Conservation (phyloP, 1,140 invertebrate genomes). For the Xylocopa sonorina region DNA sequence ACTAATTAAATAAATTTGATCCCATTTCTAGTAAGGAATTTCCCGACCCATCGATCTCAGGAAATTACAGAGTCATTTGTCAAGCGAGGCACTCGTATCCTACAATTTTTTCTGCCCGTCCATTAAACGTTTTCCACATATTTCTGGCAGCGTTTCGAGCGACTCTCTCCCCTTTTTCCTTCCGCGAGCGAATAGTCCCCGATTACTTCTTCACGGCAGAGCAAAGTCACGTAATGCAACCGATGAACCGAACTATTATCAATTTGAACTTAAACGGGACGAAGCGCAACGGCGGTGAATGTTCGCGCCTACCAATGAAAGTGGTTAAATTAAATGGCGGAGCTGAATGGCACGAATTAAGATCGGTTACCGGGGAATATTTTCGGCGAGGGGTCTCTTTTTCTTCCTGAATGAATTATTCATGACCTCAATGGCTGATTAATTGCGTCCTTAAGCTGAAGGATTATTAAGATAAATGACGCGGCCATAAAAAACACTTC, state of each 20-base stretch:
- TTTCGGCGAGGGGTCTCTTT: constrained; percentile 49
- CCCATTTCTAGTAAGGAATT: too few relatives aligned
- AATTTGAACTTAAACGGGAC: constrained; percentile 63
- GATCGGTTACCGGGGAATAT: constrained; percentile 60
- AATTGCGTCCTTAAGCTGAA: constrained; percentile 59
- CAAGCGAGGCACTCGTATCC: too few relatives aligned
- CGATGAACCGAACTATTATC: constrained; percentile 57
- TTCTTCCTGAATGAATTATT: constrained; percentile 61
- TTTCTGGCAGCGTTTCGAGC: background rate
- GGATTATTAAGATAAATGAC: constrained; percentile 67
- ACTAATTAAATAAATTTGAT: background rate
- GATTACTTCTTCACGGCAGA: constrained; percentile 6
- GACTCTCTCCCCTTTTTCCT: background rate
- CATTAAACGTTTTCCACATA: background rate
- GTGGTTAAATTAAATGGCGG: constrained; percentile 63
- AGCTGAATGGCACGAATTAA: constrained; percentile 60
- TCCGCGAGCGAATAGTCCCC: background rate
- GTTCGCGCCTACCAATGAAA: constrained; percentile 57
- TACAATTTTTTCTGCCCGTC: background rate
- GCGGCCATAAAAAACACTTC: constrained; percentile 38
- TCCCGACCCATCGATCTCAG: too few relatives aligned
- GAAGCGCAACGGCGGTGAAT: constrained; percentile 59
- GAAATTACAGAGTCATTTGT: too few relatives aligned
- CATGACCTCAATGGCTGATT: constrained; percentile 65
- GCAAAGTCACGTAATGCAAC: constrained; percentile 31